Percentiles rank a stretch among this genome's conserved stretches.
These are phyloP conservation scores for Ooceraea biroi DNA, from an alignment of 1,140 invertebrate species.

Conservation along the genomic window DNA sequence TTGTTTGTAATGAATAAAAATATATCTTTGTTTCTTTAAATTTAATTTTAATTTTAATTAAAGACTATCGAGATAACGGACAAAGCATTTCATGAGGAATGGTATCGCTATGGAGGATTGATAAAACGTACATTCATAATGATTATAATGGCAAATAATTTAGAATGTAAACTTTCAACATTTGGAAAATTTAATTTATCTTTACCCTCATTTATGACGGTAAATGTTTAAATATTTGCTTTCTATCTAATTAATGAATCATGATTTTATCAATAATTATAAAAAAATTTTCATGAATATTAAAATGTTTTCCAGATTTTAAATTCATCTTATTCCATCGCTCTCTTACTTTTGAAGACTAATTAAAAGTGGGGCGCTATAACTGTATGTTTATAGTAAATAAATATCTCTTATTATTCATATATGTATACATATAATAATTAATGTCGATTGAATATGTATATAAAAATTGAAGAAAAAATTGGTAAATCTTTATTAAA, in stretches of 20 bases:
- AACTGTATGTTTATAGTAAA: neutral
- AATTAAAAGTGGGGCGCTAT: neutral
- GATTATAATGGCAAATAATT: constrained; percentile 53
- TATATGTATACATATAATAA: no score
- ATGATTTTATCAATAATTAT: neutral
- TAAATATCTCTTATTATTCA: neutral
- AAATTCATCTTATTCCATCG: constrained; percentile 20
- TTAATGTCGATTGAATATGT: no score
- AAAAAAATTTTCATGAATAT: neutral
- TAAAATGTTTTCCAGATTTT: neutral
- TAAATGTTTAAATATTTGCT: constrained; percentile 21
- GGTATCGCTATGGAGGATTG: constrained; percentile 33
- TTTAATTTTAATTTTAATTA: no score
- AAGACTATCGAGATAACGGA: constrained; percentile 67
- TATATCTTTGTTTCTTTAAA: neutral
- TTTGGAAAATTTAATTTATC: constrained; percentile 61
- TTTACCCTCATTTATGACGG: constrained; percentile 66
- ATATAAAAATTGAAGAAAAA: no score
- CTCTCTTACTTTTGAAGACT: neutral
- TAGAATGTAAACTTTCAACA: constrained; percentile 61
- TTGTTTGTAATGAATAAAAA: neutral
- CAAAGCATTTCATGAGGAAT: constrained; percentile 64
- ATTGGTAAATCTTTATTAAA: no score
- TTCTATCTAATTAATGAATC: neutral
- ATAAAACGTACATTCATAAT: constrained; percentile 35